A percentile compares a stretch with the other conserved stretches of the same genome.
Evolutionary conservation across 2,888 invertebrate species (phyloP).

Genomic region (Conchocele bisecta): DNA sequence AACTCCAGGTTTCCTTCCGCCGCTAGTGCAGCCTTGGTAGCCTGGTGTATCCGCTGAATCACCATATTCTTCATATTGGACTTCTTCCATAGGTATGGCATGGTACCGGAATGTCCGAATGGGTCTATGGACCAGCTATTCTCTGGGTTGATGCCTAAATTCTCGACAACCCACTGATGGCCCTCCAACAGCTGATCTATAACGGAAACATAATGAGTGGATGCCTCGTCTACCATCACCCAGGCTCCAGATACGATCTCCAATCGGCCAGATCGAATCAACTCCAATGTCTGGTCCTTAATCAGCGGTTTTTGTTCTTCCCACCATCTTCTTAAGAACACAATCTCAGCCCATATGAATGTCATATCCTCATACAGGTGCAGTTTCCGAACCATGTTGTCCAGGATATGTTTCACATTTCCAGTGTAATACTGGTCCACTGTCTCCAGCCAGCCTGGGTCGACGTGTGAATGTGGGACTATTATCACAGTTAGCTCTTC

Average conservation of each 20-base stretch:
- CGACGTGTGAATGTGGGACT: slow-evolving; percentile 97
- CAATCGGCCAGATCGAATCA: slow-evolving; percentile 77
- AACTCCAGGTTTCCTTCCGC: slow-evolving; percentile 93
- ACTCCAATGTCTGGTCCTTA: slow-evolving; percentile 69
- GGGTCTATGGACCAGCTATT: slow-evolving; percentile 82
- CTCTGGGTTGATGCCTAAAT: slow-evolving; percentile 84
- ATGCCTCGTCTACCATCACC: slow-evolving; percentile 82
- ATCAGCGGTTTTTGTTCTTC: slow-evolving; percentile 72
- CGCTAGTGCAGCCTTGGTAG: slow-evolving; percentile 92
- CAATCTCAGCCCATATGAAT: slow-evolving; percentile 82
- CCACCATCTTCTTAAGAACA: slow-evolving; percentile 81
- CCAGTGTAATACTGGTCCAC: slow-evolving; percentile 96
- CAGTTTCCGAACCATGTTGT: slow-evolving; percentile 95
- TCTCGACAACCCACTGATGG: slow-evolving; percentile 80
- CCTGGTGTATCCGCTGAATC: slow-evolving; percentile 85
- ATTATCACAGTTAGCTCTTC: slow-evolving; percentile 85
- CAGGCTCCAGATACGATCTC: slow-evolving; percentile 82
- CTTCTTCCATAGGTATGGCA: slow-evolving; percentile 79
- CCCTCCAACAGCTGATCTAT: slow-evolving; percentile 82
- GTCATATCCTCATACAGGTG: slow-evolving; percentile 88
- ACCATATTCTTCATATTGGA: slow-evolving; percentile 80
- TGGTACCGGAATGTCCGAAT: slow-evolving; percentile 81
- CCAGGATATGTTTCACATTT: slow-evolving; percentile 91
- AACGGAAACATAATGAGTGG: slow-evolving; percentile 77
- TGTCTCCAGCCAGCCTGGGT: slow-evolving; percentile 98